Base-by-base conservation (phyloP, 2,888 invertebrate genomes). In the Molorchus minor region DNA sequence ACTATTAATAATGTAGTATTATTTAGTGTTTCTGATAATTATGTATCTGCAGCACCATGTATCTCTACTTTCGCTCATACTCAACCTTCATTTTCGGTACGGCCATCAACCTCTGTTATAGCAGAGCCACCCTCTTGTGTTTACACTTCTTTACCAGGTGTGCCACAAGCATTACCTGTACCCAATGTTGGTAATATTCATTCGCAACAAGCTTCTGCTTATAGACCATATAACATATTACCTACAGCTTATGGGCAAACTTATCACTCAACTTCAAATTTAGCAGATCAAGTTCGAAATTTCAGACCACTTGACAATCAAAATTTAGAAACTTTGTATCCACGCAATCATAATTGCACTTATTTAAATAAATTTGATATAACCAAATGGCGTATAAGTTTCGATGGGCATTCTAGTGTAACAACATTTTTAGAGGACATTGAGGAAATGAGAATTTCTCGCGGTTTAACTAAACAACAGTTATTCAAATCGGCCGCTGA, bases 351-450 rank as follows among this genome's bases (percentile, higher is more conserved):
- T 8, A 44, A 25, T 44, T 7, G 12, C 3, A 3, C n/a, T 13
- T 21, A 7, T 13, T 13, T 3, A 5, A 20, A 44, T 21, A 44
- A 21, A 4, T 44, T 51, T 25, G 40, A 51, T n/a, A n/a, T n/a
- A n/a, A n/a, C 38, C 12, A 51, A 40, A 29, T 38, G 51, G 38
- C 38, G 15, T 7, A 12, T 51, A 10, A 36, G 12, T 7, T 51
- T 38, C 15, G 51, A 51, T 10, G 38, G 51, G 5, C 36, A 51
- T 25, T 38, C 51, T 13, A 51, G 51, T 25, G 51, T 51, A 3
- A 38, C 51, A 2, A 51, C 51, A 29, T 51, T 51, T 40, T 25
- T 38, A 10, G 51, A 51, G 21, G 38, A 40, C 12, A 19, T 51
- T 16, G 38, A 51, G 17, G 40, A 51, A 16, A 3, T 51, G 21